Evolutionary conservation across 2,888 invertebrate genomes (phyloP).

Genomic region (Oscheius onirici): DNA sequence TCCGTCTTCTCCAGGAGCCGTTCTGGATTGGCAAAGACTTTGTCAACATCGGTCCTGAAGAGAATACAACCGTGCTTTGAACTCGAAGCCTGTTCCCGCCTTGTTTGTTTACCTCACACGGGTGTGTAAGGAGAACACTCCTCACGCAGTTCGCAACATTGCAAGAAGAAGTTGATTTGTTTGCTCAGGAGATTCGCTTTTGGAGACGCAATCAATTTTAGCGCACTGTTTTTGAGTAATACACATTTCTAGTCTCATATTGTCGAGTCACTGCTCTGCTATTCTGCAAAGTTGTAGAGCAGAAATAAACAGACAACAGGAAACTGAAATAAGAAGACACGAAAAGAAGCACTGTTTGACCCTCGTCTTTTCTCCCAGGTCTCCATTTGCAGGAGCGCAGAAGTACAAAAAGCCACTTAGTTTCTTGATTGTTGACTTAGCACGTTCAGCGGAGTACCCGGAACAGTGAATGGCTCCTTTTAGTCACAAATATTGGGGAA

Average conservation of each 20-base stretch:
- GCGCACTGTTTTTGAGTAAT: too few relatives aligned
- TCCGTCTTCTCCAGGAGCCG: too few relatives aligned
- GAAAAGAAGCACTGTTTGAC: too few relatives aligned
- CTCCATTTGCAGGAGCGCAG: neutral
- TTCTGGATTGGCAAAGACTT: neutral
- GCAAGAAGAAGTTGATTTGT: too few relatives aligned
- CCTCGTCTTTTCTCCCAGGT: too few relatives aligned
- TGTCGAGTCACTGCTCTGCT: too few relatives aligned
- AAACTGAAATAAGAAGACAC: too few relatives aligned
- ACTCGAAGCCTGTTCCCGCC: slow-evolving; percentile 16
- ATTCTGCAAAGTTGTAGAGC: too few relatives aligned
- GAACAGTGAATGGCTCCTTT: neutral
- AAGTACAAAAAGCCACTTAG: slow-evolving; percentile 11
- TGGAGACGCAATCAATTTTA: too few relatives aligned
- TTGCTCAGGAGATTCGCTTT: too few relatives aligned
- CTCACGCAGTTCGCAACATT: neutral
- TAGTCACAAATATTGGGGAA: neutral
- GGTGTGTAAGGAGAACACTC: neutral
- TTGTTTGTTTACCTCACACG: slow-evolving; percentile 17
- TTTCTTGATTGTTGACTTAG: slow-evolving; percentile 19
- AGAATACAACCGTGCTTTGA: slow-evolving; percentile 13
- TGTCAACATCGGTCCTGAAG: slow-evolving; percentile 16
- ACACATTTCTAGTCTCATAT: too few relatives aligned
- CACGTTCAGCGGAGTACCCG: slow-evolving; percentile 5
- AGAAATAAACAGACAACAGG: too few relatives aligned